phyloP scores from a whole-genome alignment of 2,797 vertebrate species.

The Lithobates sylvaticus region DNA sequence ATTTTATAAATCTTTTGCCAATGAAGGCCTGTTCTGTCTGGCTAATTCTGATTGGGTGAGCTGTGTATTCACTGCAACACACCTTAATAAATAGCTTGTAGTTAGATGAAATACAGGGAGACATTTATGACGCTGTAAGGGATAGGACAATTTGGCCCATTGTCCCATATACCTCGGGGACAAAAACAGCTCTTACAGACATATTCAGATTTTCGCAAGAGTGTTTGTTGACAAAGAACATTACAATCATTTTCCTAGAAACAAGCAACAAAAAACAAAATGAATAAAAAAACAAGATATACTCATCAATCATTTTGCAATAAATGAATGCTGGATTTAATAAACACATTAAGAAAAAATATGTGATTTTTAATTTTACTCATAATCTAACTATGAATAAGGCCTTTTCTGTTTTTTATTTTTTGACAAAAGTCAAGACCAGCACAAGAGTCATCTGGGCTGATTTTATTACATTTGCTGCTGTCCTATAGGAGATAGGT shows the following conservation, averaged over 20 bases:
- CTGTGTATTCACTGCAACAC: conserved; percentile 1
- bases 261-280: background rate
- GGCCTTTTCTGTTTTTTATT: no score
- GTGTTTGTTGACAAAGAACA: background rate
- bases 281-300: background rate
- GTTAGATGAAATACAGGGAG: conserved; percentile 9
- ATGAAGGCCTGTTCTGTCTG: conserved; percentile 2
- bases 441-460: no score
- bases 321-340: no score
- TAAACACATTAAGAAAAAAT: no score
- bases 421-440: no score
- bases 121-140: background rate
- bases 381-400: no score
- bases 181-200: conserved; percentile 29
- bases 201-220: conserved; percentile 28
- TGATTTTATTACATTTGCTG: no score
- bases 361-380: no score
- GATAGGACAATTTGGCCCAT: conserved; percentile 14
- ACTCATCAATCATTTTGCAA: background rate
- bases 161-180: conserved; percentile 21
- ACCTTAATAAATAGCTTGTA: conserved; percentile 12
- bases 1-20: background rate
- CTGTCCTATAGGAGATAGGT: no score
- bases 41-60: conserved; percentile 9
- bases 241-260: background rate